Percentiles rank a stretch among this genome's conserved stretches.
These are phyloP conservation scores for Alethe castanea DNA, from an alignment of 2,113 vertebrate genomes.

Conservation along the genomic window DNA sequence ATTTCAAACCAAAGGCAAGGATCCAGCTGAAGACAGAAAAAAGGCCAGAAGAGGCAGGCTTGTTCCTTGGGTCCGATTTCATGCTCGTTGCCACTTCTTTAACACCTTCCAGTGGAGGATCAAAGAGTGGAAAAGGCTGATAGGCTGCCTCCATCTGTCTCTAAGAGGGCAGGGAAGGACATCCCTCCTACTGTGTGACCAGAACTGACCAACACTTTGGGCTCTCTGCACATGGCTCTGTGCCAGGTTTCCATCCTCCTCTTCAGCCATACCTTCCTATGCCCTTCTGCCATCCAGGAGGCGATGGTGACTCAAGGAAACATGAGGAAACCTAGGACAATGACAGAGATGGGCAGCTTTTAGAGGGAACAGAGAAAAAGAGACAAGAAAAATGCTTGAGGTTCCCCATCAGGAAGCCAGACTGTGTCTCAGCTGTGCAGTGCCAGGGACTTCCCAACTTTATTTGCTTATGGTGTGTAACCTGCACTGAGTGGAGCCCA, in stretches of 20 bases:
- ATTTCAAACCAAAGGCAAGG: background rate
- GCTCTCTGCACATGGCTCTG: background rate
- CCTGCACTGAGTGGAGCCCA: background rate
- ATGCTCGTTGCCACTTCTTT: background rate
- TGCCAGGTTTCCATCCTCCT: background rate
- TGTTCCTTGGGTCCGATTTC: background rate
- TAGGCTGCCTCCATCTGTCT: background rate
- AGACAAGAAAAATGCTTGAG: background rate
- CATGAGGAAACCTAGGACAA: background rate
- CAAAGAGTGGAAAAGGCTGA: background rate
- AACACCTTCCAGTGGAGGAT: background rate
- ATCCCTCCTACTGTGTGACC: background rate
- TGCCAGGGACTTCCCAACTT: background rate
- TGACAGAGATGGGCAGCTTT: background rate
- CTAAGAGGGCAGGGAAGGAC: background rate
- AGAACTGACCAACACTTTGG: background rate
- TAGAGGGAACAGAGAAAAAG: background rate
- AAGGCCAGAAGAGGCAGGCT: background rate
- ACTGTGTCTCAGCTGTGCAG: background rate
- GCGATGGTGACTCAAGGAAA: background rate
- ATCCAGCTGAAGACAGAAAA: background rate
- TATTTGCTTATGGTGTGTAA: background rate
- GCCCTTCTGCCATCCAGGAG: background rate
- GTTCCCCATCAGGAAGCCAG: background rate
- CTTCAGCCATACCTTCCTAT: background rate